phyloP scores from a whole-genome alignment of 2,888 invertebrate genomes.

The Nebria brevicollis region DNA sequence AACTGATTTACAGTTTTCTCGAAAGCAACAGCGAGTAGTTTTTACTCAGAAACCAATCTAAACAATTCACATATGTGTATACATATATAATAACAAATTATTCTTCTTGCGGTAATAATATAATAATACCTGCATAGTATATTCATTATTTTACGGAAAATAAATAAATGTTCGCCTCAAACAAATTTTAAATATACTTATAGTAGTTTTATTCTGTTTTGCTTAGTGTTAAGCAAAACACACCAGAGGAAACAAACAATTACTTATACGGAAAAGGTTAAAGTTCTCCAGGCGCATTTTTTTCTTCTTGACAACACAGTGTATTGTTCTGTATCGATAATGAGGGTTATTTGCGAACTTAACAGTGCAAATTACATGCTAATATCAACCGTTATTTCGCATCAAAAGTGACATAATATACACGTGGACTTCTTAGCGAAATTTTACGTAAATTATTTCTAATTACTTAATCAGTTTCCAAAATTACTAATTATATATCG shows the following conservation, averaged over 20 bases:
- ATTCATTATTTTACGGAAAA: slow-evolving; percentile 13
- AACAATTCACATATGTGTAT: not conserved
- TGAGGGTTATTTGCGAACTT: not conserved
- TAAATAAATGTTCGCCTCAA: slow-evolving; percentile 7
- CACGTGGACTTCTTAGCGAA: not conserved
- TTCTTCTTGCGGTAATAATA: not conserved
- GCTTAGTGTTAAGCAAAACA: slow-evolving; percentile 3
- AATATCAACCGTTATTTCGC: not conserved
- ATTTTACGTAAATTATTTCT: not conserved
- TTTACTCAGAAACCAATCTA: not conserved
- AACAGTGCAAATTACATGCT: not conserved
- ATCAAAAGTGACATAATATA: not conserved
- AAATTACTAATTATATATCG: slow-evolving; percentile 21
- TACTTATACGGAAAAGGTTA: not conserved
- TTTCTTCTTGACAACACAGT: not conserved
- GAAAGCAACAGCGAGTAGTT: not conserved
- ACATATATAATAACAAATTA: slow-evolving; percentile 6
- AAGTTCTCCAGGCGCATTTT: not conserved
- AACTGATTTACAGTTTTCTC: slow-evolving; percentile 24
- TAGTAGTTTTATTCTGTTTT: slow-evolving; percentile 23
- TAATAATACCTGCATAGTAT: slow-evolving; percentile 13
- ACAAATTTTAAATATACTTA: slow-evolving; percentile 18
- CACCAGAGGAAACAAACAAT: slow-evolving; percentile 11
- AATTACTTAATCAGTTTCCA: not conserved
- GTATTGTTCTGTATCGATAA: slow-evolving; percentile 11